Evolutionary conservation across 2,888 invertebrate species (phyloP).

Genomic region (Asteroscopus sphinx): DNA sequence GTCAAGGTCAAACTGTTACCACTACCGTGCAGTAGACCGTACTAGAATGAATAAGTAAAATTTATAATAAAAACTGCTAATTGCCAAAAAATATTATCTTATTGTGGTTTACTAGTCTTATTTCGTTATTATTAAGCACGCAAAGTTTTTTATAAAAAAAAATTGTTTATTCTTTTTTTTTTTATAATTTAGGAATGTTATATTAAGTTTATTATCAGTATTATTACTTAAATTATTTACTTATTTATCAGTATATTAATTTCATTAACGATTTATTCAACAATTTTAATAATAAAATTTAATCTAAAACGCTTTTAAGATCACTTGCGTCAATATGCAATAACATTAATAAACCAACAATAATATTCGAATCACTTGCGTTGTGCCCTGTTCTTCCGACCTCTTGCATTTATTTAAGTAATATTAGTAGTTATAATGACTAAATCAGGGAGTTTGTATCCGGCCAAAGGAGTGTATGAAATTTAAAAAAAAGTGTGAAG

Average conservation of each 20-base stretch:
- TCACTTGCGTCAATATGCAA: not conserved
- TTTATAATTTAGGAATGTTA: no score
- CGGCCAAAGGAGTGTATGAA: constrained; percentile 41
- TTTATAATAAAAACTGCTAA: constrained; percentile 23
- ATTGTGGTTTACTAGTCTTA: constrained; percentile 37
- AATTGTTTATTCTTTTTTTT: no score
- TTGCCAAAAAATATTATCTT: constrained; percentile 41
- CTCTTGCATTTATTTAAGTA: constrained; percentile 27
- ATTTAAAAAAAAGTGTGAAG: constrained; percentile 3
- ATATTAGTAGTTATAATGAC: constrained; percentile 32
- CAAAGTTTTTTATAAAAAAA: no score
- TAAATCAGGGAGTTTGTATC: constrained; percentile 40
- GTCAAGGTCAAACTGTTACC: no score
- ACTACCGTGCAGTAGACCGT: no score
- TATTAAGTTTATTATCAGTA: no score
- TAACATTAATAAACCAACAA: constrained; percentile 50
- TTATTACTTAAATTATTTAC: not conserved
- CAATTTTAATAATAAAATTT: no score
- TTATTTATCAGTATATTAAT: not conserved
- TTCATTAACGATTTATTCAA: no score
- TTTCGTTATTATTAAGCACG: not conserved
- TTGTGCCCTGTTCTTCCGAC: constrained; percentile 63
- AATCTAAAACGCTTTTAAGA: no score
- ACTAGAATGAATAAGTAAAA: constrained; percentile 18
- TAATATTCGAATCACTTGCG: constrained; percentile 34